These are phyloP conservation scores for Danaus chrysippus DNA, from an alignment of 2,888 invertebrate genomes.

Conservation along the genomic window DNA sequence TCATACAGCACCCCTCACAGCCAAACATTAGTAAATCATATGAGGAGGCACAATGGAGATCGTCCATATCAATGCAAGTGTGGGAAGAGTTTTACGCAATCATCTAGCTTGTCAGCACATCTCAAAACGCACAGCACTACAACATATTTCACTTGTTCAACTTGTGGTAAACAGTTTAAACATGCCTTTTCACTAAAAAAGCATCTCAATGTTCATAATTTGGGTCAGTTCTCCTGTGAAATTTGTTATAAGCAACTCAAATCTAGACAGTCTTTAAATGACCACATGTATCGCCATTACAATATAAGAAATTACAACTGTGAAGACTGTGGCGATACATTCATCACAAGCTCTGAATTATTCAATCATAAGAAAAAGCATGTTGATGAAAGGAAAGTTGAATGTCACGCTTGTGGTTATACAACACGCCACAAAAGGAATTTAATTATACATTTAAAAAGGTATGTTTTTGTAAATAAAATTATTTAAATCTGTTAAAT, in stretches of 20 bases:
- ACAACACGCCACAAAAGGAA: slow-evolving; percentile 65
- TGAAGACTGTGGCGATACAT: slow-evolving; percentile 70
- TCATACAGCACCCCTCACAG: slow-evolving; percentile 66
- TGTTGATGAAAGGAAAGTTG: slow-evolving; percentile 47
- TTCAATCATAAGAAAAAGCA: slow-evolving; percentile 67
- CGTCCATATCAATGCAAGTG: slow-evolving; percentile 68
- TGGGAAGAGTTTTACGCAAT: slow-evolving; percentile 68
- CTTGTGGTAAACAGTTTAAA: slow-evolving; percentile 74
- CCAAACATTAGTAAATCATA: slow-evolving; percentile 69
- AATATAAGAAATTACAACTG: slow-evolving; percentile 69
- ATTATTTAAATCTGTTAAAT: not conserved
- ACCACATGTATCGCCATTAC: slow-evolving; percentile 66
- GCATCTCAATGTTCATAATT: slow-evolving; percentile 62
- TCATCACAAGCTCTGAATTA: slow-evolving; percentile 69
- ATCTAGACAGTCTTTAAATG: slow-evolving; percentile 57
- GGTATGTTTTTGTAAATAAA: slow-evolving; percentile 41
- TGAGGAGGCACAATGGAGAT: slow-evolving; percentile 67
- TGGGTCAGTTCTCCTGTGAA: slow-evolving; percentile 53
- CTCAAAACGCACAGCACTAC: slow-evolving; percentile 60
- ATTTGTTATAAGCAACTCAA: slow-evolving; percentile 67
- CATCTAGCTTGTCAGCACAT: slow-evolving; percentile 65
- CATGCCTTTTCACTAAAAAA: slow-evolving; percentile 65
- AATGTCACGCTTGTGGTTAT: slow-evolving; percentile 68
- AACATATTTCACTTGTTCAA: slow-evolving; percentile 61
- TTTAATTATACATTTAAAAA: slow-evolving; percentile 62